These are phyloP conservation scores for Malurus cyaneus DNA, from an alignment of 2,113 vertebrate genomes.

Conservation along the genomic window DNA sequence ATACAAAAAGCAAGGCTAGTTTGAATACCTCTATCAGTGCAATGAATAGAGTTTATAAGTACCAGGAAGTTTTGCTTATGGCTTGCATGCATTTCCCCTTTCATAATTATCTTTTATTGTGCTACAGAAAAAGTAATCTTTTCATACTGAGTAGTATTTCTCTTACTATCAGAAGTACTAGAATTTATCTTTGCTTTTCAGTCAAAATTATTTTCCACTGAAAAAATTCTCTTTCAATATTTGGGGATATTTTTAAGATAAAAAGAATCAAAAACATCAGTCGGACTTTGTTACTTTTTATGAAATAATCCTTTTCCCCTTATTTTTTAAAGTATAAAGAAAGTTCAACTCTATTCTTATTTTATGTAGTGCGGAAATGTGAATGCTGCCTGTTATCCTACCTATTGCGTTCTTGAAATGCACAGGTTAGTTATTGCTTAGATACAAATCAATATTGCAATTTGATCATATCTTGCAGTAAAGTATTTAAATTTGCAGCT, in stretches of 20 bases:
- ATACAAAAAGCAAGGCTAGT: not conserved
- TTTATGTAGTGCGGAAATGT: not conserved
- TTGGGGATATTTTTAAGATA: not conserved
- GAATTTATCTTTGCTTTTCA: not conserved
- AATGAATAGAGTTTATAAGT: constrained; percentile 31
- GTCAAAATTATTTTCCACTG: not conserved
- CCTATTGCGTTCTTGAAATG: not conserved
- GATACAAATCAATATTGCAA: not conserved
- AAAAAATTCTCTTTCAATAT: not conserved
- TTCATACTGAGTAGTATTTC: not conserved
- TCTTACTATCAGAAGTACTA: not conserved
- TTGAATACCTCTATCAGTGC: constrained; percentile 16
- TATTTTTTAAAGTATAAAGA: not conserved
- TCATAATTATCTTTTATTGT: constrained; percentile 53
- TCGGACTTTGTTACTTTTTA: not conserved
- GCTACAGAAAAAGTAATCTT: not conserved
- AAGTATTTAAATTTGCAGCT: not conserved
- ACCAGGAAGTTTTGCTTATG: constrained; percentile 29
- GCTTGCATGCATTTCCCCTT: constrained; percentile 34
- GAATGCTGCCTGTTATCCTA: not conserved
- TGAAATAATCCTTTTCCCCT: not conserved
- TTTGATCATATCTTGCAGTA: not conserved
- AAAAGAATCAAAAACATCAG: not conserved
- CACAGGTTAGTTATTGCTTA: not conserved
- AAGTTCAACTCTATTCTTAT: not conserved